Evolutionary conservation across 2,113 vertebrate genomes (phyloP).

Genomic region (Microcebus tavaratra): DNA sequence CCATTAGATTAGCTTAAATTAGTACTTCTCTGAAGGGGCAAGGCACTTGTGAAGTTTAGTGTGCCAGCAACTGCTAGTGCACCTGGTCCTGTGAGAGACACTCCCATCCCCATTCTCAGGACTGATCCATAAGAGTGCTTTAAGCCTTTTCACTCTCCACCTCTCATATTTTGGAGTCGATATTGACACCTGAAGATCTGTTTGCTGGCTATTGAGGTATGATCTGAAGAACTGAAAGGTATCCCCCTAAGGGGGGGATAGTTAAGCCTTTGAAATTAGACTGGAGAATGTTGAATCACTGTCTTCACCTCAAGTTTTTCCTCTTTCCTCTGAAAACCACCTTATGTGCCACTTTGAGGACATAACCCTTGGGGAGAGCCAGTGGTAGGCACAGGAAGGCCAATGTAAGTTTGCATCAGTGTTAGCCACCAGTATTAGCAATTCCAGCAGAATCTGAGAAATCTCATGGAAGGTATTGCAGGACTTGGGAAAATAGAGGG

Average conservation of each 20-base stretch:
- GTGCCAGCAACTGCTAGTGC: not conserved
- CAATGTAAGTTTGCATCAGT: not conserved
- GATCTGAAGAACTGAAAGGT: not conserved
- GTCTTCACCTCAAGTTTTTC: not conserved
- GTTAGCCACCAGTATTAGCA: not conserved
- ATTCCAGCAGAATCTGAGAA: not conserved
- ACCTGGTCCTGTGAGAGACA: not conserved
- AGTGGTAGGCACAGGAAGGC: not conserved
- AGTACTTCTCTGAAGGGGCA: not conserved
- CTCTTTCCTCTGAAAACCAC: too few relatives aligned
- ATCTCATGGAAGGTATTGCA: not conserved
- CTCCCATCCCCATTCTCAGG: fast-evolving
- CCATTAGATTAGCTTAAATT: not conserved
- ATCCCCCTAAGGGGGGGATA: not conserved
- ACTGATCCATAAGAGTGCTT: not conserved
- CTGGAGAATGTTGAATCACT: not conserved
- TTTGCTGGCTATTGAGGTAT: not conserved
- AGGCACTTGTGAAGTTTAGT: not conserved
- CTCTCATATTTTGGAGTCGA: not conserved
- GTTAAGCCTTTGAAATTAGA: not conserved
- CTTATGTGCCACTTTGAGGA: too few relatives aligned
- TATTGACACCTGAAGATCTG: not conserved
- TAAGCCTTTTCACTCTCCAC: not conserved
- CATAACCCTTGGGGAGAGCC: not conserved
- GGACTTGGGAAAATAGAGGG: not conserved